Percentiles rank a stretch among this genome's conserved stretches.
phyloP scores from a whole-genome alignment of 1,140 invertebrate species.

The Solen grandis region DNA sequence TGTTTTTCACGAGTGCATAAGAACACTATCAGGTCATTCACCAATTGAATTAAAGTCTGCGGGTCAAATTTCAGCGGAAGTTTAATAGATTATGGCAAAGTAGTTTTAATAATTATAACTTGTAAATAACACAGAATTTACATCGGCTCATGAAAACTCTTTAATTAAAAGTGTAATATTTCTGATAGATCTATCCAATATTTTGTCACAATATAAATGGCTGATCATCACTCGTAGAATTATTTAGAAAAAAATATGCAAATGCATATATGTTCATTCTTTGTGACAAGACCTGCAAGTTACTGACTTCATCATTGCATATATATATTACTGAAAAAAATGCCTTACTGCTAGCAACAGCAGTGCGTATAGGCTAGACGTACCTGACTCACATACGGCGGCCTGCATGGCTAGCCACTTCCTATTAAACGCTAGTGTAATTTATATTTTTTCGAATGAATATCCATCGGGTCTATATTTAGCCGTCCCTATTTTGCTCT shows the following conservation, averaged over 20 bases:
- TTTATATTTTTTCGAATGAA: conserved; percentile 30
- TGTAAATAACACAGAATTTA: conserved; percentile 32
- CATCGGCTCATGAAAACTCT: conserved; percentile 22
- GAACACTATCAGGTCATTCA: conserved; percentile 25
- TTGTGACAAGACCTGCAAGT: conserved; percentile 18
- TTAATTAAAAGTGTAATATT: conserved; percentile 13
- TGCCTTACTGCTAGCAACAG: conserved; percentile 18
- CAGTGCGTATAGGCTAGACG: conserved; percentile 25
- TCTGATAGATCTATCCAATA: conserved; percentile 27
- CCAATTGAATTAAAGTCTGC: conserved; percentile 30
- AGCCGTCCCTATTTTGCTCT: conserved; percentile 20
- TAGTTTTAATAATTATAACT: conserved; percentile 27
- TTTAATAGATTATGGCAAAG: conserved; percentile 34
- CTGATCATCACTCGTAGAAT: conserved; percentile 1
- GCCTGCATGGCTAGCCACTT: conserved; percentile 26
- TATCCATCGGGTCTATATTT: conserved; percentile 31
- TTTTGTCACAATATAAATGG: conserved; percentile 31
- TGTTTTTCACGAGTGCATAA: too few species aligned
- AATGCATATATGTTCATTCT: not conserved
- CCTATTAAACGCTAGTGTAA: conserved; percentile 31
- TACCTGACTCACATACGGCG: conserved; percentile 29
- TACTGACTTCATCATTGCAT: conserved; percentile 14
- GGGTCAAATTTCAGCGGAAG: conserved; percentile 22
- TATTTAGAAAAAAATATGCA: not conserved
- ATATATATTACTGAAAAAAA: conserved; percentile 27